phyloP scores from a whole-genome alignment of 2,888 invertebrate genomes.

The Phengaris arion region DNA sequence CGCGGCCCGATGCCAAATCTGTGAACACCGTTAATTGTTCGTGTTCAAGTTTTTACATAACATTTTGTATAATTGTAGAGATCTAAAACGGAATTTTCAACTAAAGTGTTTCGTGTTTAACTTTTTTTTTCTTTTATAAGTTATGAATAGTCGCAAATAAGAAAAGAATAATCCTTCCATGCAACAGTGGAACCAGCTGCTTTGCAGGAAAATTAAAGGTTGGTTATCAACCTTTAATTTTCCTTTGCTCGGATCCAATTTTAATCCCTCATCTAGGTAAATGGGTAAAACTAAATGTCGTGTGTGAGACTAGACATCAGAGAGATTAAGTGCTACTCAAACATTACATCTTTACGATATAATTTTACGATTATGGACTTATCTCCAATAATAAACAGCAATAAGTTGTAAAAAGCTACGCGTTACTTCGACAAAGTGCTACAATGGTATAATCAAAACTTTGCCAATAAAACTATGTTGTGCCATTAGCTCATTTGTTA shows the following conservation, averaged over 20 bases:
- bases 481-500: conserved; percentile 54
- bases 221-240: too few relatives aligned
- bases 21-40: conserved; percentile 49
- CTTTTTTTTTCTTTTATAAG: background rate
- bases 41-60: conserved; percentile 41
- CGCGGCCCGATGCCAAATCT: conserved; percentile 51
- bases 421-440: conserved; percentile 15
- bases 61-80: conserved; percentile 17
- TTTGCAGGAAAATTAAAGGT: too few relatives aligned
- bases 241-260: too few relatives aligned
- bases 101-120: background rate
- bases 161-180: too few relatives aligned
- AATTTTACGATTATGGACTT: conserved; percentile 16
- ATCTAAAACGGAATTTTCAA: conserved; percentile 4
- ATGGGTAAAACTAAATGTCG: too few relatives aligned
- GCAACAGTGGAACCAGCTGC: too few relatives aligned
- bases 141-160: background rate
- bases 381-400: conserved; percentile 18
- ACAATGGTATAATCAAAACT: conserved; percentile 27
- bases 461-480: conserved; percentile 28
- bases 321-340: background rate
- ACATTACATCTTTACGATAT: conserved; percentile 1
- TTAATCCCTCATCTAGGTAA: too few relatives aligned
- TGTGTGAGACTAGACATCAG: background rate
- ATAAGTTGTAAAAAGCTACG: conserved; percentile 26